phyloP scores from a whole-genome alignment of 2,888 invertebrate species.

The Augiades crinisus region DNA sequence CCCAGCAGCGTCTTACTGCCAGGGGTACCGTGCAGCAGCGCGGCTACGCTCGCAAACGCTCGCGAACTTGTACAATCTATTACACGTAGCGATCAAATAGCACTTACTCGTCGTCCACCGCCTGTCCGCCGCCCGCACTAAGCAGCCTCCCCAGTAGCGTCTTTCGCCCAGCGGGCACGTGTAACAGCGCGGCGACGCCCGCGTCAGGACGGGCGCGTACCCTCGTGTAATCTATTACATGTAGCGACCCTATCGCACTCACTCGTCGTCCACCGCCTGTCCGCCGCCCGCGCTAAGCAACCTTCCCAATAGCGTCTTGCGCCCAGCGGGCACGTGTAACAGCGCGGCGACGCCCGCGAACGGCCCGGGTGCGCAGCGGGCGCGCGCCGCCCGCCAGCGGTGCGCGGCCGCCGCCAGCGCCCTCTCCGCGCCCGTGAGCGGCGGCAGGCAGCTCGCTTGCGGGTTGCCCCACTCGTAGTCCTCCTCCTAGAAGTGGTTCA shows the following conservation, averaged over 20 bases:
- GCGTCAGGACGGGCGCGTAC: no score
- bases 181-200: no score
- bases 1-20: no score
- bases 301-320: constrained; percentile 83
- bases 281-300: constrained; percentile 91
- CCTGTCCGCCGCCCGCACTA: constrained; percentile 88
- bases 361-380: constrained; percentile 65
- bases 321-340: constrained; percentile 81
- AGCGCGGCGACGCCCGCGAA: constrained; percentile 79
- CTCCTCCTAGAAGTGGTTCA: constrained; percentile 90
- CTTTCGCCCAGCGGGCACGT: no score
- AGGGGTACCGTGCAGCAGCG: no score
- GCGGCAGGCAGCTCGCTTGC: constrained; percentile 74
- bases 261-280: constrained; percentile 82
- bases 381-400: constrained; percentile 85
- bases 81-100: no score
- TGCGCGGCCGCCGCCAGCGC: constrained; percentile 82
- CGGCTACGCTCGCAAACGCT: no score
- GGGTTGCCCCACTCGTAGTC: constrained; percentile 93
- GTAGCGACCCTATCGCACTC: no score
- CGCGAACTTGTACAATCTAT: no score
- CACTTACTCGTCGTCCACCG: constrained; percentile 82
- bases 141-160: no score
- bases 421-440: constrained; percentile 66
- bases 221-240: no score